Evolutionary conservation across 2,113 vertebrate genomes (phyloP).

Genomic region (Saiga tatarica): DNA sequence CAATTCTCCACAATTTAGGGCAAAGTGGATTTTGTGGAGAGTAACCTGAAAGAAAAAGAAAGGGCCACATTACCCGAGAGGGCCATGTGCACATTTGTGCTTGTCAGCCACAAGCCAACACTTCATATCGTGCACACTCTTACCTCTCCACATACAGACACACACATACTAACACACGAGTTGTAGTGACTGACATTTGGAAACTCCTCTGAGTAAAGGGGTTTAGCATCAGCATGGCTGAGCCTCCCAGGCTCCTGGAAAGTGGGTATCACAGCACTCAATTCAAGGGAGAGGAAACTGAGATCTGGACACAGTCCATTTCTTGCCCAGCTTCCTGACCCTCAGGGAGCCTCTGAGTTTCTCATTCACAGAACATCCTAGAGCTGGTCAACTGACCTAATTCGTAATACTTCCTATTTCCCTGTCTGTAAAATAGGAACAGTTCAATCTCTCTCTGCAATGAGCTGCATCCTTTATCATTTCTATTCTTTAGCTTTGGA

Average conservation of each 20-base stretch:
- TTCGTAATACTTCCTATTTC: neutral
- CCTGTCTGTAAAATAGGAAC: neutral
- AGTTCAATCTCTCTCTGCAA: neutral
- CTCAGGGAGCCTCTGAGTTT: neutral
- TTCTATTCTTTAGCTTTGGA: neutral
- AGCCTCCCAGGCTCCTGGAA: neutral
- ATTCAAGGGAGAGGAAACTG: neutral
- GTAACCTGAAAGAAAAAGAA: neutral
- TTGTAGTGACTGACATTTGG: neutral
- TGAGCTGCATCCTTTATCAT: neutral
- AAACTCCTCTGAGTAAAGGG: neutral
- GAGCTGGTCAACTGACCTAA: neutral
- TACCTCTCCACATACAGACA: neutral
- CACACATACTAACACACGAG: fast-evolving
- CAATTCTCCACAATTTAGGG: neutral
- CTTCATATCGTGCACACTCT: neutral
- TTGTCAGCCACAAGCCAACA: neutral
- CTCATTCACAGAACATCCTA: neutral
- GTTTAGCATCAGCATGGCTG: neutral
- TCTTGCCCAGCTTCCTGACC: neutral
- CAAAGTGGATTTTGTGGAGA: neutral
- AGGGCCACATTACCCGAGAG: neutral
- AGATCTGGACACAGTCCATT: neutral
- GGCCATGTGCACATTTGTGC: too few relatives aligned
- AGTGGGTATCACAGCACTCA: neutral